These are phyloP conservation scores for Siniperca chuatsi DNA, from an alignment of 2,113 vertebrate genomes.

Conservation along the genomic window DNA sequence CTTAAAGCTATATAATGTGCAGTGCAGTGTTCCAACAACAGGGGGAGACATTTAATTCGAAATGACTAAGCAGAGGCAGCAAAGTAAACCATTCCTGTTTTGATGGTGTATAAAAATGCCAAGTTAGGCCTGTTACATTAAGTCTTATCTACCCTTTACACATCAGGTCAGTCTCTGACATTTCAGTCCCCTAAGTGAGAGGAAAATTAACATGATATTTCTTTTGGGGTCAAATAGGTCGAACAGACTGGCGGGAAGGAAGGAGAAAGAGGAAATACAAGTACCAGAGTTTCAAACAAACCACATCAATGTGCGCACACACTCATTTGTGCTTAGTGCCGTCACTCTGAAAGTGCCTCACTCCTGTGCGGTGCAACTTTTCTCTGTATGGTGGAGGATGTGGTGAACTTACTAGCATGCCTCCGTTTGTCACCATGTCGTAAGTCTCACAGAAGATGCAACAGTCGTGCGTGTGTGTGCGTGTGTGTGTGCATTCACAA, in stretches of 20 bases:
- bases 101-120: not conserved
- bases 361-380: conserved; percentile 57
- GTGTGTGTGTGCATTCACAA: conserved; percentile 39
- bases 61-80: conserved; percentile 25
- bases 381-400: conserved; percentile 78
- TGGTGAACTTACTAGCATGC: conserved; percentile 63
- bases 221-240: conserved; percentile 4
- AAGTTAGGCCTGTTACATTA: not conserved
- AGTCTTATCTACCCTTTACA: not conserved
- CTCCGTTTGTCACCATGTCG: conserved; percentile 38
- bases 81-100: not conserved
- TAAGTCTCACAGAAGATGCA: conserved; percentile 46
- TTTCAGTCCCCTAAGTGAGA: not conserved
- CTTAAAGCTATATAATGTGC: not conserved
- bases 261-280: conserved; percentile 58
- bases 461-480: conserved; percentile 4
- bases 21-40: conserved; percentile 60
- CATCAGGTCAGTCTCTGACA: not conserved
- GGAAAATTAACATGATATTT: not conserved
- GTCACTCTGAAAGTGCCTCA: conserved; percentile 39
- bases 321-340: conserved; percentile 13
- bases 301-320: conserved; percentile 65
- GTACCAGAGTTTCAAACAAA: conserved; percentile 61
- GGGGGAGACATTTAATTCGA: conserved; percentile 71
- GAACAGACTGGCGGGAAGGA: conserved; percentile 44